phyloP scores from a whole-genome alignment of 2,113 vertebrate genomes.

The Perognathus longimembris region DNA sequence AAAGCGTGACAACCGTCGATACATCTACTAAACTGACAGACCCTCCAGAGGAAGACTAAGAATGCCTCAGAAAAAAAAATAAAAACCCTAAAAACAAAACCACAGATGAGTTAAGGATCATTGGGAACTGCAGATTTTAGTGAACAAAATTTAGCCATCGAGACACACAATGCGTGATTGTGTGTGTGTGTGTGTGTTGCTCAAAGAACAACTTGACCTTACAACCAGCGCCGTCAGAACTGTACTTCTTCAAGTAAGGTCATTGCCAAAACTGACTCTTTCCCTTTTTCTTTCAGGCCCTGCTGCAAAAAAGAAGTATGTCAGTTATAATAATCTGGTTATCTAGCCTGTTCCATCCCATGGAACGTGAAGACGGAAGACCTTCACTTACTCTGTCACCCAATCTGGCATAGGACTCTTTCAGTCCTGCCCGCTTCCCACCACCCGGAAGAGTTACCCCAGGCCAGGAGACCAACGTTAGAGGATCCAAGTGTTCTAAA shows the following conservation, averaged over 20 bases:
- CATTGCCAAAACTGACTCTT: background rate
- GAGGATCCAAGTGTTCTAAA: conserved; percentile 82
- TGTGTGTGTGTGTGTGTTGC: background rate
- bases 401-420: conserved; percentile 80
- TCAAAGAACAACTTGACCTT: background rate
- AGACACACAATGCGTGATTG: background rate
- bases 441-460: conserved; percentile 66
- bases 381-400: conserved; percentile 75
- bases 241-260: background rate
- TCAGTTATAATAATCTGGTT: conserved; percentile 96
- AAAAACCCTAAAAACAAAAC: background rate
- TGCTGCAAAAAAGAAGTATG: conserved; percentile 95
- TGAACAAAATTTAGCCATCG: background rate
- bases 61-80: background rate
- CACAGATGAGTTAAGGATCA: background rate
- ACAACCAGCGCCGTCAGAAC: background rate
- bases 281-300: conserved; percentile 88
- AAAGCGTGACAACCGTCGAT: background rate
- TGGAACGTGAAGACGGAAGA: conserved; percentile 75
- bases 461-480: conserved; percentile 68
- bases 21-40: background rate
- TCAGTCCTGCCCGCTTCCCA: conserved; percentile 73
- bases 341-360: conserved; percentile 88
- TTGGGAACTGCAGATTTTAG: background rate
- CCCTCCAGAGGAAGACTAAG: background rate